phyloP scores from a whole-genome alignment of 2,113 vertebrate genomes.

The Sisor rabdophorus region DNA sequence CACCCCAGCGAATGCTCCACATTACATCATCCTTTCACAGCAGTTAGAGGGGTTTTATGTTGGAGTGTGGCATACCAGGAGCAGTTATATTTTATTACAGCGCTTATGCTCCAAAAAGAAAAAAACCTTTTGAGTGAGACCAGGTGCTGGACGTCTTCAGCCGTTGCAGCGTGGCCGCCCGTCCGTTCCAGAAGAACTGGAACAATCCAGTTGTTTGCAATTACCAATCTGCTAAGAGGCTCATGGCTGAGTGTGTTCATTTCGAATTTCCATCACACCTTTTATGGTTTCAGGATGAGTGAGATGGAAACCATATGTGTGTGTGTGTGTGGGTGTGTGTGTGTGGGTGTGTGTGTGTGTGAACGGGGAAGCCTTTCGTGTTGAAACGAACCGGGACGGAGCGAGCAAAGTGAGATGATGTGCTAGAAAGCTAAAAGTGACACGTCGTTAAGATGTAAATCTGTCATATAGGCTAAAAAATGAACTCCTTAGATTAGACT shows the following conservation, averaged over 20 bases:
- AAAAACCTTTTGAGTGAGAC: not conserved
- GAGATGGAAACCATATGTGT: slow-evolving; percentile 69
- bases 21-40: no score
- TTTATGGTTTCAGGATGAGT: slow-evolving; percentile 61
- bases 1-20: no score
- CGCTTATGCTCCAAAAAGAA: not conserved
- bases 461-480: no score
- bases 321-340: not conserved
- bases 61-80: not conserved
- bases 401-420: not conserved
- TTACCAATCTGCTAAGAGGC: slow-evolving; percentile 75
- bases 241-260: slow-evolving; percentile 77
- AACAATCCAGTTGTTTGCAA: slow-evolving; percentile 72
- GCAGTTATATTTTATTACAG: not conserved
- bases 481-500: no score
- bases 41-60: not conserved
- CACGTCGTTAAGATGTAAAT: not conserved
- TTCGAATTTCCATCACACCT: slow-evolving; percentile 78
- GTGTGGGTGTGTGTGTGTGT: not conserved
- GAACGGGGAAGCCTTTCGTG: not conserved
- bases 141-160: slow-evolving; percentile 69
- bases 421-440: not conserved
- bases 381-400: not conserved
- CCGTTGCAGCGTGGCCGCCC: slow-evolving; percentile 66
- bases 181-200: slow-evolving; percentile 58